Conservation (phyloP, 2,113 vertebrate genomes). For the Neodon shergylaensis region DNA sequence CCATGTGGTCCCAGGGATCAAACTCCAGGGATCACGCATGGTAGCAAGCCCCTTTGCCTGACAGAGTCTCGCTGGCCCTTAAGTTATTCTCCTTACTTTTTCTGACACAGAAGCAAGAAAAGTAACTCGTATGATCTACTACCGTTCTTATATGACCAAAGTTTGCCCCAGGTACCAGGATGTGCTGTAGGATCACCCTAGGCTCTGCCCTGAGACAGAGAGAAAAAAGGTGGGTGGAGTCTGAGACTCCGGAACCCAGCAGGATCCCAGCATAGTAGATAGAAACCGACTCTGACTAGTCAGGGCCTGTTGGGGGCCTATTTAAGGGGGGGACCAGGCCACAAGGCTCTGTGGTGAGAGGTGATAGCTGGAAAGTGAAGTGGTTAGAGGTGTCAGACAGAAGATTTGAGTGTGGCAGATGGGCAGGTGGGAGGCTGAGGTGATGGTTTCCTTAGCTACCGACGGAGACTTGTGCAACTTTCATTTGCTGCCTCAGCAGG, state of each 20-base stretch:
- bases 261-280: not conserved
- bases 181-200: not conserved
- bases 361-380: not conserved
- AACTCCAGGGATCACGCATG: no score
- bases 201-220: not conserved
- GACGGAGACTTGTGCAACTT: not conserved
- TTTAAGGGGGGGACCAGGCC: fast-evolving
- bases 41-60: not conserved
- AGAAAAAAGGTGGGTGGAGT: not conserved
- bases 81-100: not conserved
- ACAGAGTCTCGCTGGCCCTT: not conserved
- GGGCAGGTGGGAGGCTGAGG: not conserved
- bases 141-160: not conserved
- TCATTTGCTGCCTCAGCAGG: not conserved
- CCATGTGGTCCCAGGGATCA: not conserved
- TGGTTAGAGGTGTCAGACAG: conserved; percentile 56
- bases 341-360: not conserved
- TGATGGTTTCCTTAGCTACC: not conserved
- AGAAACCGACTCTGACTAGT: not conserved
- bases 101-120: not conserved
- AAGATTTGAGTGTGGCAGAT: not conserved
- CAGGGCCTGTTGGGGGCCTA: not conserved
- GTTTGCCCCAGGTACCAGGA: not conserved
- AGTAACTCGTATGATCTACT: not conserved
- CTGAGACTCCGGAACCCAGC: not conserved